Percentiles rank a stretch among this genome's conserved stretches.
Evolutionary conservation across 1,140 invertebrate species (phyloP).

Genomic region (Bathynomus jamesi): DNA sequence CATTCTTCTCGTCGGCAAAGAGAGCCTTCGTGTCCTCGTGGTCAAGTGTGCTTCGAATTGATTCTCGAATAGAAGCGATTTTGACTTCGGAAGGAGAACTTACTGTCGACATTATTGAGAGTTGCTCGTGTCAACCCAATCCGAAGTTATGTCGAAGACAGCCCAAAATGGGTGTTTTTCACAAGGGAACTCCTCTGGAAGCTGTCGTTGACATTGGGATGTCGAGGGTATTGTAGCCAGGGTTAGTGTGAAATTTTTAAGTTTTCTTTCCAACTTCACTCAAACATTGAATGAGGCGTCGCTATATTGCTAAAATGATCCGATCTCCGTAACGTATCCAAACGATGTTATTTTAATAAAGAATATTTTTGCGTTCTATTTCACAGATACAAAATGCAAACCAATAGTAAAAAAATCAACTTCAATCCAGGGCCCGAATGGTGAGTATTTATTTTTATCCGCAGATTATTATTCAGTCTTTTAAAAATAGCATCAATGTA

Average conservation of each 20-base stretch:
- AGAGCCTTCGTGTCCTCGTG: background rate
- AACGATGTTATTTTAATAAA: no score
- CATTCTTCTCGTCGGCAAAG: background rate
- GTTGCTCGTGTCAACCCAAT: background rate
- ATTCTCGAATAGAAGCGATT: background rate
- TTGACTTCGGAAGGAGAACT: background rate
- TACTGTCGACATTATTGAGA: background rate
- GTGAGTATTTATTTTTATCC: no score
- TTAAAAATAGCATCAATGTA: no score
- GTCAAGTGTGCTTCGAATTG: background rate
- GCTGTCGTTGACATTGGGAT: background rate
- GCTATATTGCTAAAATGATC: no score
- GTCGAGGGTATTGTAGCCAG: background rate
- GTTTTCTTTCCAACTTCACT: no score
- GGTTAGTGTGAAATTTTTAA: no score
- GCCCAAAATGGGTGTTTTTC: background rate
- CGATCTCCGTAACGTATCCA: no score
- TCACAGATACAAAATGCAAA: background rate
- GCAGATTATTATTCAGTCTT: no score
- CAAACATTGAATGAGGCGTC: no score
- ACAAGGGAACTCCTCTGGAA: conserved; percentile 1
- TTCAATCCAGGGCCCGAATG: background rate
- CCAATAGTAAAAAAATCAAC: background rate
- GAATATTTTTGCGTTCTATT: no score
- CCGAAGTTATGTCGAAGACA: background rate